These are phyloP conservation scores for Pandemis corylana DNA, from an alignment of 2,888 invertebrate genomes.

Conservation along the genomic window DNA sequence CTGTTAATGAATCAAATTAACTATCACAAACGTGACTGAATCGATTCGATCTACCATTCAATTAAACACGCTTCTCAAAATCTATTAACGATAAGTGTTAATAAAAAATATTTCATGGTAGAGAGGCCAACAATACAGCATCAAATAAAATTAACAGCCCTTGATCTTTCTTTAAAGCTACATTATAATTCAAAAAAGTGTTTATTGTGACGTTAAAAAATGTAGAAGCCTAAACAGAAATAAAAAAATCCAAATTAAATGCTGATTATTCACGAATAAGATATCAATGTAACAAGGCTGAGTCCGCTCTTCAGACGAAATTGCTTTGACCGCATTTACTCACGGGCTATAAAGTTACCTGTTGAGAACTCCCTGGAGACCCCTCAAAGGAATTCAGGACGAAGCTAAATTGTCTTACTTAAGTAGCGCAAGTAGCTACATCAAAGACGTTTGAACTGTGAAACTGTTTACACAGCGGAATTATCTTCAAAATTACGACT, in stretches of 20 bases:
- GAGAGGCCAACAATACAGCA: conserved; percentile 19
- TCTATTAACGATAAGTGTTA: conserved; percentile 10
- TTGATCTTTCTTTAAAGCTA: conserved; percentile 32
- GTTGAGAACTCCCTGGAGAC: conserved; percentile 65
- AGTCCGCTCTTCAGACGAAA: conserved; percentile 61
- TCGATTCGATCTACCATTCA: conserved; percentile 27
- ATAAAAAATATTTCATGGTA: conserved; percentile 4
- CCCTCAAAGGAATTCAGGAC: conserved; percentile 68
- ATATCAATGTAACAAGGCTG: conserved; percentile 61
- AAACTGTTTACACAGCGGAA: conserved; percentile 34
- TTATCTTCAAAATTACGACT: conserved; percentile 29
- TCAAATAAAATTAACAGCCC: conserved; percentile 30
- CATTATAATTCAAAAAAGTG: conserved; percentile 16
- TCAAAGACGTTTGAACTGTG: conserved; percentile 56
- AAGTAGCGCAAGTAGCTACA: conserved; percentile 59
- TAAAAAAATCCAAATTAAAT: conserved; percentile 47
- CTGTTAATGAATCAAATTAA: conserved; percentile 44
- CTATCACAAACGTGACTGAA: conserved; percentile 36
- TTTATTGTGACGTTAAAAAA: neutral
- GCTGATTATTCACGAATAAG: conserved; percentile 56
- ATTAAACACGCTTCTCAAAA: conserved; percentile 23
- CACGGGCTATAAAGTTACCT: conserved; percentile 73
- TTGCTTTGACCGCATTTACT: conserved; percentile 77
- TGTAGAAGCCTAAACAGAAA: neutral
- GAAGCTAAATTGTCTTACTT: conserved; percentile 70